These are phyloP conservation scores for Phaetusa simplex DNA, from an alignment of 2,113 vertebrate genomes.

Conservation along the genomic window DNA sequence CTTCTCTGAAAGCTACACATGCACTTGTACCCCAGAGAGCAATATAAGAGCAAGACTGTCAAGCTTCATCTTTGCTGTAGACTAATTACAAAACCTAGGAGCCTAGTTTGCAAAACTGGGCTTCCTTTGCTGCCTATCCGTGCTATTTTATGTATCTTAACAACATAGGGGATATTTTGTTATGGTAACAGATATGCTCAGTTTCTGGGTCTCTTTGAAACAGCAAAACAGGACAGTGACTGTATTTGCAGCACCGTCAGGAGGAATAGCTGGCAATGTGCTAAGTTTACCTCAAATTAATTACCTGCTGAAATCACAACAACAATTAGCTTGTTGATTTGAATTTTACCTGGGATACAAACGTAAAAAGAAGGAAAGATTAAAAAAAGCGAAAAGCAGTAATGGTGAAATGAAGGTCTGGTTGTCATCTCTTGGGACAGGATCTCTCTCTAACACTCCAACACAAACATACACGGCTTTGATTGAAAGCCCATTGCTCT, in stretches of 20 bases:
- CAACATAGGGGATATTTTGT: neutral
- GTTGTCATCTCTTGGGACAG: neutral
- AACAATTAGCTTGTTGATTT: neutral
- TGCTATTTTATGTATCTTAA: neutral
- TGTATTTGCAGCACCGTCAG: neutral
- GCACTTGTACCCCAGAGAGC: slow-evolving; percentile 43
- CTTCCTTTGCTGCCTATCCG: neutral
- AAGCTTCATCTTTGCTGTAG: slow-evolving; percentile 43
- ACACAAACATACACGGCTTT: neutral
- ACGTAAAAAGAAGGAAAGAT: neutral
- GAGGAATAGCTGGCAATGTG: neutral
- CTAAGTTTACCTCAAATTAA: neutral
- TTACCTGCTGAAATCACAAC: slow-evolving; percentile 1
- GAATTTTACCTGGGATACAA: neutral
- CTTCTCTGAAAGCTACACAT: slow-evolving; percentile 48
- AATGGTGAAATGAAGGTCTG: neutral
- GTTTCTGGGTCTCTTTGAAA: neutral
- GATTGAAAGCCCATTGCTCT: slow-evolving; percentile 21
- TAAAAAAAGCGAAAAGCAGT: neutral
- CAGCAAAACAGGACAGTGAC: neutral
- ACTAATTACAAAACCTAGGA: slow-evolving; percentile 62
- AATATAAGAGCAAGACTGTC: slow-evolving; percentile 45
- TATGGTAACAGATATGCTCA: neutral
- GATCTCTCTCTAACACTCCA: neutral
- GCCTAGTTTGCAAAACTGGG: slow-evolving; percentile 33